Conservation (phyloP, 2,113 vertebrate genomes). For the Ctenodactylus gundi region DNA sequence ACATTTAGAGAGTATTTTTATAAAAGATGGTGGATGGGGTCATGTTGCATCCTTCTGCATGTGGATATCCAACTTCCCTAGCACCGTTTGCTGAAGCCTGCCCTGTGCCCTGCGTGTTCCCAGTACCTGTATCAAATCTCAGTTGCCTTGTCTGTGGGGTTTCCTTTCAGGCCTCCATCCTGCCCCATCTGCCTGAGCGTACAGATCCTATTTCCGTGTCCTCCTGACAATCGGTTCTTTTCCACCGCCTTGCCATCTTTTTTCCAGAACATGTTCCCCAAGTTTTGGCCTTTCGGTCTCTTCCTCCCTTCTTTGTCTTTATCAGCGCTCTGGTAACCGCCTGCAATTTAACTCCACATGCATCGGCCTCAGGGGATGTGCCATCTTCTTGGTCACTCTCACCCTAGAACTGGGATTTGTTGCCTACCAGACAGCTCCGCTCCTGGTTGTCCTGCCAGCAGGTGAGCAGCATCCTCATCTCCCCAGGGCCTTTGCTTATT, state of each 20-base stretch:
- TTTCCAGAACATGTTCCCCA: neutral
- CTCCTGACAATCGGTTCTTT: neutral
- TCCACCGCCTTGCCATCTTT: neutral
- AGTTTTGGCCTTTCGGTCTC: neutral
- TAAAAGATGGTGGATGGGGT: neutral
- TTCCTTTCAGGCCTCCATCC: too few species aligned
- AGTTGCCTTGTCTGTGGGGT: neutral
- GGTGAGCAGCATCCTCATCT: neutral
- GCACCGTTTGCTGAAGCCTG: neutral
- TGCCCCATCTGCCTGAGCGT: too few species aligned
- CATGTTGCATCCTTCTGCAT: neutral
- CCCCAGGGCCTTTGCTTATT: neutral
- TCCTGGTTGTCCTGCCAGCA: neutral
- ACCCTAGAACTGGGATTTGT: neutral
- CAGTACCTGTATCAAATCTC: neutral
- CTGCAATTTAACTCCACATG: neutral
- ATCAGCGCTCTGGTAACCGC: neutral
- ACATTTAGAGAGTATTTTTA: neutral
- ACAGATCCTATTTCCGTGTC: neutral
- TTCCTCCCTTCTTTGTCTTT: neutral
- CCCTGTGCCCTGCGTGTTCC: neutral
- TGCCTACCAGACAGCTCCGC: neutral
- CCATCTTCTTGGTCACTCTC: neutral
- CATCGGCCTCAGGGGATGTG: neutral
- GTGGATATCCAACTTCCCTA: neutral